phyloP scores from a whole-genome alignment of 2,888 invertebrate genomes.

The Branchellion lobata region DNA sequence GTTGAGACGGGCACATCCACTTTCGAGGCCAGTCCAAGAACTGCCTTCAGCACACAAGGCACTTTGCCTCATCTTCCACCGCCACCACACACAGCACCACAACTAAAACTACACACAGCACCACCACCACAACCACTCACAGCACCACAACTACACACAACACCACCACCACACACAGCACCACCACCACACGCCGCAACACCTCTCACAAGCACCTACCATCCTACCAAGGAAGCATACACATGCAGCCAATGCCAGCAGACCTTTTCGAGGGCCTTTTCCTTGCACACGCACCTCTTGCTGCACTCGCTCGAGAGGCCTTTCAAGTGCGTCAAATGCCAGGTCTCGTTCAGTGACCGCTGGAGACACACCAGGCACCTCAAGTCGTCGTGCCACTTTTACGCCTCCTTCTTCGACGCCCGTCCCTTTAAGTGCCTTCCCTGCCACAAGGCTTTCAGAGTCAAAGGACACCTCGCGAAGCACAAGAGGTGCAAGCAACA shows the following conservation, averaged over 20 bases:
- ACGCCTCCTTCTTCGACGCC: constrained; percentile 69
- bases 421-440: constrained; percentile 93
- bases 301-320: constrained; percentile 92
- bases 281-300: constrained; percentile 48
- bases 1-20: too few relatives aligned
- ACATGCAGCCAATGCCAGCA: not conserved
- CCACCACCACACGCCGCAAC: not conserved
- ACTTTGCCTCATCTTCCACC: not conserved
- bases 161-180: not conserved
- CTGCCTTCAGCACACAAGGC: not conserved
- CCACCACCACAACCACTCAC: not conserved
- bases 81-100: not conserved
- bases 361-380: constrained; percentile 91
- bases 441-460: constrained; percentile 87
- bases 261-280: not conserved
- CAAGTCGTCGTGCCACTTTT: constrained; percentile 79
- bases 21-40: too few relatives aligned
- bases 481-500: constrained; percentile 94
- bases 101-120: not conserved
- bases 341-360: constrained; percentile 83
- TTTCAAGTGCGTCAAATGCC: constrained; percentile 86
- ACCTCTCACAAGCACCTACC: not conserved
- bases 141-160: not conserved
- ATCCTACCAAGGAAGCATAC: not conserved
- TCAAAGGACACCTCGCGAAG: constrained; percentile 93